Evolutionary conservation across 2,797 vertebrate species (phyloP), one percentile per base, ranked within the genome.

Genomic region (Eutrigla gurnardus): DNA sequence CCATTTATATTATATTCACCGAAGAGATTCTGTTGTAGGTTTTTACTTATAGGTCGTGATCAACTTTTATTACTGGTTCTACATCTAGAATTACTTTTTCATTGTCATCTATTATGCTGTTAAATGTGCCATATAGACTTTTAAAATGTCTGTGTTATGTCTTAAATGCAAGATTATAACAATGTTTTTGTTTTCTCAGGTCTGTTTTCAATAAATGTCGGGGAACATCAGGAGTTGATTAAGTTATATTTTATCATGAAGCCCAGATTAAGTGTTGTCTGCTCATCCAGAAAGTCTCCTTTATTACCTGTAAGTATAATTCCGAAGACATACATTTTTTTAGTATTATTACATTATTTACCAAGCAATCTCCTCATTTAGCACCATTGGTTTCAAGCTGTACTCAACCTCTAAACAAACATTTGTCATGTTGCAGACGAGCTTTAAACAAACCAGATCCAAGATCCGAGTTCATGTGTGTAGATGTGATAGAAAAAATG

Each of bases 221-320:
- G 64, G 53, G 67, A 73, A 52, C 65, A 73, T 79, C 94, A 92
- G 93, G 91, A 91, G 92, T 94, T 92, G 79, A 93, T 90, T 87
- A 75, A 90, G 83, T 87, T 75, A 85, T 43, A 80, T 86, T 88
- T 93, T 94, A 93, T 93, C 92, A 96, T 96, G 95, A 94, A 95
- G 95, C 95, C 95, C 94, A 95, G 94, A 94, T 95, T 95, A 94
- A 93, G 81, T 89, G 91, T 67, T 77, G 81, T 90, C 88, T 91
- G 83, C 87, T 86, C 86, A 89, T 90, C 78, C 82, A 91, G 88
- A 88, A 77, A 91, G 89, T 87, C 81, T 53, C 88, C 94, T 83
- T 91, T 93, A 90, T 91, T 95, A 92, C 92, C 93, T 95, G 96
- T 97, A 92, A 97, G 96, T 92, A 71, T 55, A 39, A 72, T 47